Percentiles rank a stretch among this genome's conserved stretches.
Conservation (phyloP, 2,888 invertebrate genomes). For the Petrolisthes manimaculis region DNA sequence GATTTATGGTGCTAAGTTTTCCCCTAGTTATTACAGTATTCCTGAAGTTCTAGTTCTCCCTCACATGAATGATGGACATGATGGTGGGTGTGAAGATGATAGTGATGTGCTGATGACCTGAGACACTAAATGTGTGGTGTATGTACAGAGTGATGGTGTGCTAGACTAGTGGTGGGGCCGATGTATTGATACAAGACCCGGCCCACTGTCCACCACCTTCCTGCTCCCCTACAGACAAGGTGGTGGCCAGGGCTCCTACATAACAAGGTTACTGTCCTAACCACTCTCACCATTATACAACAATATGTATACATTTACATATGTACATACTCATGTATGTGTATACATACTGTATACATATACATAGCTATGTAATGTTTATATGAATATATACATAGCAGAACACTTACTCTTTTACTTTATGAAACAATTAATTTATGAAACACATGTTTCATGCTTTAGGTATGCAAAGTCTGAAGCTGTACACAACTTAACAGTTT, state of each 20-base stretch:
- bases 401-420: neutral
- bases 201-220: slow-evolving; percentile 41
- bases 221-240: slow-evolving; percentile 56
- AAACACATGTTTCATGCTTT: neutral
- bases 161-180: slow-evolving; percentile 26
- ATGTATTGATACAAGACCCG: slow-evolving; percentile 58
- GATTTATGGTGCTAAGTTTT: neutral
- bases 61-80: slow-evolving; percentile 41
- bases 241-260: slow-evolving; percentile 25
- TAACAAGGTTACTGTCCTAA: slow-evolving; percentile 23
- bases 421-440: neutral
- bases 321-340: slow-evolving; percentile 6
- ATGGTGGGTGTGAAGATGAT: slow-evolving; percentile 28
- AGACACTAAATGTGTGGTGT: slow-evolving; percentile 33
- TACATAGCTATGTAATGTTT: neutral
- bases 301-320: slow-evolving; percentile 14
- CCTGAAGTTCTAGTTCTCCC: slow-evolving; percentile 42
- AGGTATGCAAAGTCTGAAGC: neutral
- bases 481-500: neutral
- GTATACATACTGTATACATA: neutral
- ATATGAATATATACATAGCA: neutral
- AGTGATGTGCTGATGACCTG: slow-evolving; percentile 55
- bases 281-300: slow-evolving; percentile 9
- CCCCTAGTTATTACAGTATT: slow-evolving; percentile 16
- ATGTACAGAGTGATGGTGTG: slow-evolving; percentile 15